A percentile compares a stretch with the other conserved stretches of the same genome.
Evolutionary conservation across 2,797 vertebrate genomes (phyloP).

Genomic region (Sternarchorhynchus goeldii): DNA sequence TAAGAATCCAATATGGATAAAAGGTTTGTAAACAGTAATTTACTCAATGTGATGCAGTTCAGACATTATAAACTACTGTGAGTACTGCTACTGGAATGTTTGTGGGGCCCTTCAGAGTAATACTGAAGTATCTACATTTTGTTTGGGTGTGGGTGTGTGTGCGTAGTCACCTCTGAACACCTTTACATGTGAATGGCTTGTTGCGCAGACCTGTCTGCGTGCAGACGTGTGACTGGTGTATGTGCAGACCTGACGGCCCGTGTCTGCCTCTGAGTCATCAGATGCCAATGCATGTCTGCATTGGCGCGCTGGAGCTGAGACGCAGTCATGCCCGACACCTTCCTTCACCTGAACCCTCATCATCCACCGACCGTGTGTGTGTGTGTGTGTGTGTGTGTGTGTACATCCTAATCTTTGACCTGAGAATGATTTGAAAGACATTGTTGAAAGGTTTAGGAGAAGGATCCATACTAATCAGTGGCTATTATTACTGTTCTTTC

Average conservation of each 20-base stretch:
- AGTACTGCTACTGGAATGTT: too few relatives aligned
- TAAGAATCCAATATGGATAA: not conserved
- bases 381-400: slow-evolving; percentile 14
- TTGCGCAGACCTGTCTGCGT: slow-evolving; percentile 29
- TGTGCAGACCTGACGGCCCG: slow-evolving; percentile 34
- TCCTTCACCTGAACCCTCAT: not conserved
- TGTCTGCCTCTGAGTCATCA: slow-evolving; percentile 53
- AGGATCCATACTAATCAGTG: not conserved
- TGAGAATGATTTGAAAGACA: not conserved
- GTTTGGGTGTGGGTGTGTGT: too few relatives aligned
- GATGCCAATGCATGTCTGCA: slow-evolving; percentile 45
- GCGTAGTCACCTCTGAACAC: not conserved
- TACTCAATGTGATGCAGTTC: not conserved
- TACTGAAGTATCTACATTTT: too few relatives aligned
- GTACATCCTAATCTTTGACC: slow-evolving; percentile 11
- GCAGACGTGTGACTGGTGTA: slow-evolving; percentile 40
- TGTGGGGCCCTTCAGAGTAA: too few relatives aligned
- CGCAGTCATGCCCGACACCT: not conserved
- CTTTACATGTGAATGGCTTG: slow-evolving; percentile 20
- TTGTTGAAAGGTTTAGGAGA: not conserved
- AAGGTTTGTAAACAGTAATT: not conserved
- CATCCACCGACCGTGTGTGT: slow-evolving; percentile 2
- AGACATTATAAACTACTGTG: not conserved
- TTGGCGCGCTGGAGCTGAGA: not conserved
- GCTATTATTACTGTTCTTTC: too few relatives aligned